Base-by-base conservation (phyloP, 2,113 vertebrate species). In the Oreochromis aureus region DNA sequence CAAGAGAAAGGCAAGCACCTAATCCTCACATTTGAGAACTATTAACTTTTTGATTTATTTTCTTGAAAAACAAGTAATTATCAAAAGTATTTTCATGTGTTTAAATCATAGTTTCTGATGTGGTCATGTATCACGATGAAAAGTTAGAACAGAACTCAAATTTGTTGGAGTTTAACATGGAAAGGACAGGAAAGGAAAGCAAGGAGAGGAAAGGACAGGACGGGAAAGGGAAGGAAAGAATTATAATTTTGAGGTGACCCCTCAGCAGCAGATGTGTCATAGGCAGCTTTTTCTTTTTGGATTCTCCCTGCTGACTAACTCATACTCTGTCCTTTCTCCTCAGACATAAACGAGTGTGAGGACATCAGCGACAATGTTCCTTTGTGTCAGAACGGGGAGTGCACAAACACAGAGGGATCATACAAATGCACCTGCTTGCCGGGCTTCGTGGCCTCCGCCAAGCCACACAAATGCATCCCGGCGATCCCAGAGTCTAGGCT, bases 321-420 rank as follows among this genome's bases (percentile, higher is more conserved):
- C 30, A 6, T 71, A 66, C 12, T 76, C 27, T 92, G 55, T 88
- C 24, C 15, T 82, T 83, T 78, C 34, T 87, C 90, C 80, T 46
- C 94, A 99, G 98, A 99, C 91, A 97, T 99, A 91, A 97, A 99
- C 3, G 98, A 99, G 86, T 99, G 98, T 6, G 97, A 98, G 39
- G 98, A 98, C 95, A 96, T 98, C 95, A 92, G 96, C 12, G 94
- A 94, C 95, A 96, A 97, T n/a, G 96, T 96, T 41, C 95, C 96
- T 3, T 95, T 98, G 90, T 99, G 98, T 91, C 95, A 85, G 88
- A 97, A 98, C 0, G 97, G 97, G 44, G 95, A 93, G 88, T 99
- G 98, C 2, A 88, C 95, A 95, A 99, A 99, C 96, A 98, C 97
- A 0, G 98, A 99, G 89, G 98, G 98, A 24, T 98, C 98, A 46